Base-by-base conservation (phyloP, 1,140 invertebrate species). In the Eulimnadia texana region DNA sequence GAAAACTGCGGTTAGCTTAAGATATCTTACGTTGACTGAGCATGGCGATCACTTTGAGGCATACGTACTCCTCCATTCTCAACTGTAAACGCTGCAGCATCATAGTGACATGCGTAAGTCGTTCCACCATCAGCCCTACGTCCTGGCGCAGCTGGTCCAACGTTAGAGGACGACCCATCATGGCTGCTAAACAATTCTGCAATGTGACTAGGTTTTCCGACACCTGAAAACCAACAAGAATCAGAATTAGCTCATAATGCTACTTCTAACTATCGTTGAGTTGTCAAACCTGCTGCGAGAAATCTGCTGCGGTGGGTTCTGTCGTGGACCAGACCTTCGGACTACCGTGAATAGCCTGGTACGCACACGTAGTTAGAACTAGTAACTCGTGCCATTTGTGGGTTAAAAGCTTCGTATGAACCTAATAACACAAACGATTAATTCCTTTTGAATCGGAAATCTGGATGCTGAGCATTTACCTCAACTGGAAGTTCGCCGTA, bases 381-480 rank as follows among this genome's bases (percentile, higher is more conserved):
- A 95, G 80, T 60, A 97, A 84, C 77, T 95, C 90, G 72, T 96
- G 92, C 94, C 94, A 98, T 74, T 96, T 94, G 73, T 95, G 90
- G 64, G 93, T 97, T 64, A 98, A 79, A 64, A 98, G 79, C 74
- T 90, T 86, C 56, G 92, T 94, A 71, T 95, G 90, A 42, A 42
- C 33, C 33, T n/a, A n/a, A n/a, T n/a, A n/a, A n/a, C n/a, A n/a
- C n/a, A n/a, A n/a, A n/a, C n/a, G n/a, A n/a, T n/a, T n/a, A n/a
- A n/a, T n/a, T n/a, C n/a, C n/a, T n/a, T n/a, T n/a, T n/a, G n/a
- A n/a, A n/a, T n/a, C n/a, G n/a, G n/a, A n/a, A n/a, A n/a, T n/a
- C n/a, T n/a, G n/a, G n/a, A n/a, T n/a, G n/a, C n/a, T n/a, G n/a
- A n/a, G n/a, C n/a, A 42, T 42, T 6, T 64, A 93, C 73, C 76